A percentile compares a stretch with the other conserved stretches of the same genome.
phyloP scores from a whole-genome alignment of 2,888 invertebrate species.

The Hirtodrosophila trivittata region DNA sequence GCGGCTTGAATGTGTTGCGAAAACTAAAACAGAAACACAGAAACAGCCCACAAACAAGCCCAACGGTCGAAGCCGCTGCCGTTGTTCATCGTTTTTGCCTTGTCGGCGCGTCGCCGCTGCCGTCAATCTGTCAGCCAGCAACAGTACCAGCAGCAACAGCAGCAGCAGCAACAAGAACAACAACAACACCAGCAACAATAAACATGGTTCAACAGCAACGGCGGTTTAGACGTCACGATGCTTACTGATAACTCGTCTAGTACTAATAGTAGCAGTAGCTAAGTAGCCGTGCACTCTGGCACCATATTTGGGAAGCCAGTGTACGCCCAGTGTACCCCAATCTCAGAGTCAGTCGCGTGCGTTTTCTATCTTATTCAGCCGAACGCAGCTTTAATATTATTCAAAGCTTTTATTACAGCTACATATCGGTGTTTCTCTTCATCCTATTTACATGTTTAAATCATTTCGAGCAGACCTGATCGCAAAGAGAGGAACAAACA shows the following conservation, averaged over 20 bases:
- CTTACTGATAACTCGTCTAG: conserved; percentile 42
- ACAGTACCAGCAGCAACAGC: conserved; percentile 16
- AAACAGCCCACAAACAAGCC: conserved; percentile 54
- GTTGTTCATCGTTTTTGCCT: background rate
- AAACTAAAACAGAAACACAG: conserved; percentile 68
- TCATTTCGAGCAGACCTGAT: background rate
- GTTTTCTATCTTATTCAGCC: conserved; percentile 31
- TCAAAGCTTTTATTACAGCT: conserved; percentile 20
- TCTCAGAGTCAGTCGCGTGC: conserved; percentile 24
- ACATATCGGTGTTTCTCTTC: conserved; percentile 15
- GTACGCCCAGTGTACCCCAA: conserved; percentile 20
- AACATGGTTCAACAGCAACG: conserved; percentile 59
- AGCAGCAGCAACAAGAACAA: conserved; percentile 42
- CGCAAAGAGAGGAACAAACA: no score
- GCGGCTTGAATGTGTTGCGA: conserved; percentile 74
- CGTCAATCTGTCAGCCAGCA: conserved; percentile 33
- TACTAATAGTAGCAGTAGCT: conserved; percentile 3
- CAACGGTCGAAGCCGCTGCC: conserved; percentile 47
- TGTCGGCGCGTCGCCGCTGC: conserved; percentile 26
- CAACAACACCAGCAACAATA: conserved; percentile 29
- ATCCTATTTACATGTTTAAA: conserved; percentile 14
- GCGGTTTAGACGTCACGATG: conserved; percentile 24
- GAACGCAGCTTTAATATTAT: conserved; percentile 3
- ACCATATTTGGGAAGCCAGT: conserved; percentile 38
- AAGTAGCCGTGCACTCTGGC: conserved; percentile 15